These are phyloP conservation scores for Marcusenius ussheri DNA, from an alignment of 2,113 vertebrate genomes.

Conservation along the genomic window DNA sequence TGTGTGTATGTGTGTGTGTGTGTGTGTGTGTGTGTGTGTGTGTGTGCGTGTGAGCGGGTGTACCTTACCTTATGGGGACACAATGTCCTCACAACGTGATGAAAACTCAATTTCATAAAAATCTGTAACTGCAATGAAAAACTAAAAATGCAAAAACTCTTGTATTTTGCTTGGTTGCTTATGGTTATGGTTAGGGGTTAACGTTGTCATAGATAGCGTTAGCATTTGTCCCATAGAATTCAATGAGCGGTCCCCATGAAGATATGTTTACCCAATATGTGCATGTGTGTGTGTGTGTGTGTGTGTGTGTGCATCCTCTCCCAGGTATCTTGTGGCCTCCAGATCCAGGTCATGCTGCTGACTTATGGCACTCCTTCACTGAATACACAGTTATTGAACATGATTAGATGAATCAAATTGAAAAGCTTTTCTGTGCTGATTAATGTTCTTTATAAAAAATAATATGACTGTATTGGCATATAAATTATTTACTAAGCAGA, in stretches of 20 bases:
- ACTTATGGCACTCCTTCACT: not conserved
- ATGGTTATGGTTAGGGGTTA: not conserved
- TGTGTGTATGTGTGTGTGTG: too few species aligned
- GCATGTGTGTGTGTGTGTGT: not conserved
- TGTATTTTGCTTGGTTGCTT: not conserved
- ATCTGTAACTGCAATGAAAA: too few species aligned
- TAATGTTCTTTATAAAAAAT: not conserved
- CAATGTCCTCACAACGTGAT: too few species aligned
- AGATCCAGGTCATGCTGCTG: not conserved
- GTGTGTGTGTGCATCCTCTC: not conserved
- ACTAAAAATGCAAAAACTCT: not conserved
- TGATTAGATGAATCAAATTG: not conserved
- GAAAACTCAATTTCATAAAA: too few species aligned
- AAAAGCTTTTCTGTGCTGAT: not conserved
- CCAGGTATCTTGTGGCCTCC: not conserved
- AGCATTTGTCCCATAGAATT: not conserved
- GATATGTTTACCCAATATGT: not conserved
- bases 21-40: too few species aligned
- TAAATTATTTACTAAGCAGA: not conserved
- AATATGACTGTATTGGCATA: not conserved
- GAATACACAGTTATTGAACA: not conserved
- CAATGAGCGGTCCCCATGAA: not conserved
- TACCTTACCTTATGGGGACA: too few species aligned
- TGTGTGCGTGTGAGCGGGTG: too few species aligned
- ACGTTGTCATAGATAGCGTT: not conserved